A percentile compares a stretch with the other conserved stretches of the same genome.
These are phyloP conservation scores for Eriocheir sinensis DNA, from an alignment of 1,140 invertebrate species.

Conservation along the genomic window DNA sequence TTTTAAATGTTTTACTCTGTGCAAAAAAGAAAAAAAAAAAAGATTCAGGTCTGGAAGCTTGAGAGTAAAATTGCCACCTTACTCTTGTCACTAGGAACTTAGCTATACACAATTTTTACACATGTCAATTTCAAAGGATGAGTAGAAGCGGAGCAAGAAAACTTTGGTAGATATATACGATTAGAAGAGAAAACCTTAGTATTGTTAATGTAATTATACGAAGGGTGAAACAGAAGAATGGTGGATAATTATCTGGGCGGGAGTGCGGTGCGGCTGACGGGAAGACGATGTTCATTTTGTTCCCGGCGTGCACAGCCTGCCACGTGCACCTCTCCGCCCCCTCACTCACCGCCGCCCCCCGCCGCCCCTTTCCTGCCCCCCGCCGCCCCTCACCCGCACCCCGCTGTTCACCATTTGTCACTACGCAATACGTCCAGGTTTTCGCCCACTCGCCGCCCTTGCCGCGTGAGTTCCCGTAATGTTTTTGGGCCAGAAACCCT, in stretches of 20 bases:
- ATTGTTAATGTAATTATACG: too few species aligned
- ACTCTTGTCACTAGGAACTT: too few species aligned
- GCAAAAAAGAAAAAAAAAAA: too few species aligned
- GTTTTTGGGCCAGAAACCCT: background rate
- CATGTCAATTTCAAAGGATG: too few species aligned
- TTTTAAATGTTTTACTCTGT: background rate
- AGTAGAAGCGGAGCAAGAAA: too few species aligned
- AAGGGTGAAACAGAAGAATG: background rate
- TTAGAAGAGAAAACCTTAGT: too few species aligned
- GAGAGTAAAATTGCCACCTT: too few species aligned
- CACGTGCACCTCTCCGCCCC: conserved; percentile 38
- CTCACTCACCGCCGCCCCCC: conserved; percentile 32
- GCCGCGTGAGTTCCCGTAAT: background rate
- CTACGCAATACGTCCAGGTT: conserved; percentile 34
- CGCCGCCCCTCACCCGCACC: conserved; percentile 25
- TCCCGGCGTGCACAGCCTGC: conserved; percentile 53
- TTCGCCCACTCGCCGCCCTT: background rate
- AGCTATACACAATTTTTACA: too few species aligned
- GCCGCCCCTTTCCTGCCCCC: conserved; percentile 25
- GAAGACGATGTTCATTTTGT: conserved; percentile 49
- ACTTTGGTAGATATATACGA: too few species aligned
- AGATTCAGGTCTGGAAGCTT: too few species aligned
- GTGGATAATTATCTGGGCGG: background rate
- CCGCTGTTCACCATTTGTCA: conserved; percentile 62
- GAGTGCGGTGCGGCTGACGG: background rate